A percentile compares a stretch with the other conserved stretches of the same genome.
phyloP scores from a whole-genome alignment of 2,113 vertebrate species.

The Semnornis frantzii region DNA sequence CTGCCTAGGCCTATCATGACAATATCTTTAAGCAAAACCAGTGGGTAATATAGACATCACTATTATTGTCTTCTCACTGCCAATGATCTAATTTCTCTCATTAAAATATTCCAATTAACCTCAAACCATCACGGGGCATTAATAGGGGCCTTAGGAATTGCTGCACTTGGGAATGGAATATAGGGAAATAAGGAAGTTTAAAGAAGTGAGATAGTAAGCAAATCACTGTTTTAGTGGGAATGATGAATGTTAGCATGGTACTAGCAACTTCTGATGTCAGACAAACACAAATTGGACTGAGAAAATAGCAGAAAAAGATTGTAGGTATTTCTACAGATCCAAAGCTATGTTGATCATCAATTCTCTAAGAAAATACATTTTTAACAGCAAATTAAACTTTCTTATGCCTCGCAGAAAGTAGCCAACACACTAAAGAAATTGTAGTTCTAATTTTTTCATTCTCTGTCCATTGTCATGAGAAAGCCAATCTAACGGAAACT shows the following conservation, averaged over 20 bases:
- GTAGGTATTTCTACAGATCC: neutral
- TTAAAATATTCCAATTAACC: too few relatives aligned
- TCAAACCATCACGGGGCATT: neutral
- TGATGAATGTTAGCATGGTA: neutral
- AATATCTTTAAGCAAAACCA: too few relatives aligned
- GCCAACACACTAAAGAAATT: neutral
- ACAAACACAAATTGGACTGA: neutral
- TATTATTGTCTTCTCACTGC: too few relatives aligned
- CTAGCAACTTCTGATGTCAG: neutral
- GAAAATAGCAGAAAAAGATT: neutral
- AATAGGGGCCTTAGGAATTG: neutral
- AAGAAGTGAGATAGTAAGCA: neutral
- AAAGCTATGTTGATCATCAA: neutral
- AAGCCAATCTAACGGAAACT: neutral
- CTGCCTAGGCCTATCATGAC: too few relatives aligned
- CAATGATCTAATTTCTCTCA: too few relatives aligned
- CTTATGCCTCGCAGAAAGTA: neutral
- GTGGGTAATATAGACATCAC: too few relatives aligned
- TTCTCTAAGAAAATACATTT: neutral
- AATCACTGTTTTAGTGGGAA: neutral
- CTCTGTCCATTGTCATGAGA: constrained; percentile 43
- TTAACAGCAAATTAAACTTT: neutral
- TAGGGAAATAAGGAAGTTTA: neutral
- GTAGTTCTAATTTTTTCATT: constrained; percentile 13
- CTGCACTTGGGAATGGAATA: neutral